These are phyloP conservation scores for Falco peregrinus DNA, from an alignment of 2,797 vertebrate genomes.

Conservation along the genomic window DNA sequence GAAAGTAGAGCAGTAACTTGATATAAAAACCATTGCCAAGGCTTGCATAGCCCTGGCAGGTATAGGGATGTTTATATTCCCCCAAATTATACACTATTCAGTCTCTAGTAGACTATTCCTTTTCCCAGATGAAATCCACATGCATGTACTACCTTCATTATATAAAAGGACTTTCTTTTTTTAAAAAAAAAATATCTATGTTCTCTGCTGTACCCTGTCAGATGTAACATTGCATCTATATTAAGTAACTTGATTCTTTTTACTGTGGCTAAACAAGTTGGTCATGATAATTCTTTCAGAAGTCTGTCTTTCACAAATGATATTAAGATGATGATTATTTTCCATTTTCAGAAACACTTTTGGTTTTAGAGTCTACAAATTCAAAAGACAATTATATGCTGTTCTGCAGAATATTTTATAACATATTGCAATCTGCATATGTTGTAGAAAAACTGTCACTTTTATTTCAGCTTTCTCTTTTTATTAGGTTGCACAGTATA, in stretches of 20 bases:
- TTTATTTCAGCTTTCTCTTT: background rate
- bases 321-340: background rate
- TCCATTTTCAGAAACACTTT: background rate
- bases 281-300: background rate
- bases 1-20: background rate
- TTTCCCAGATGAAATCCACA: background rate
- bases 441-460: background rate
- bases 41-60: background rate
- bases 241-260: background rate
- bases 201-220: background rate
- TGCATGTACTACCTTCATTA: background rate
- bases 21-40: background rate
- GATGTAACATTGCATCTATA: background rate
- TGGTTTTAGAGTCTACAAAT: background rate
- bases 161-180: background rate
- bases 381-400: background rate
- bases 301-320: background rate
- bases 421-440: background rate
- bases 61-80: background rate
- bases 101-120: background rate
- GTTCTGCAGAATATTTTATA: background rate
- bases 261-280: background rate
- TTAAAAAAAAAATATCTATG: background rate
- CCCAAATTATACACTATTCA: background rate
- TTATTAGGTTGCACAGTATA: background rate